phyloP scores from a whole-genome alignment of 1,140 invertebrate genomes.

The Ceratina australensis region DNA sequence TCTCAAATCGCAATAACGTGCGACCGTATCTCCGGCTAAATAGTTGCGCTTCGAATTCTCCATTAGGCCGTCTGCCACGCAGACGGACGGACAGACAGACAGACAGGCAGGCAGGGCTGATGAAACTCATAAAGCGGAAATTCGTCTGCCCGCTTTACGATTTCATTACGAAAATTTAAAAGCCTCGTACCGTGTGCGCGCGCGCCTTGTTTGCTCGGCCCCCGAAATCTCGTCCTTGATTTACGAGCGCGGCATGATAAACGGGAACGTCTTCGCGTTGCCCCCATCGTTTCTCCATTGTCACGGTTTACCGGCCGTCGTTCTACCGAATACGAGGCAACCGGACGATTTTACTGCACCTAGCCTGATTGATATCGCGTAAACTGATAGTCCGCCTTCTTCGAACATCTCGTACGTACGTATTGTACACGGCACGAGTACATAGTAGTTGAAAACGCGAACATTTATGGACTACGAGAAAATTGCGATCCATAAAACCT shows the following conservation, averaged over 20 bases:
- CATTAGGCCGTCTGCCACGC: slow-evolving; percentile 8
- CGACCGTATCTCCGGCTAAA: background rate
- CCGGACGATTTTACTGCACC: slow-evolving; percentile 8
- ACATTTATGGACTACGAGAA: slow-evolving; percentile 18
- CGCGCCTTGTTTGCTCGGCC: slow-evolving; percentile 20
- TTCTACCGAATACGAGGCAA: background rate
- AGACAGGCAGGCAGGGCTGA: background rate
- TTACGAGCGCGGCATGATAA: slow-evolving; percentile 22
- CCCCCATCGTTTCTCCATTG: slow-evolving; percentile 19
- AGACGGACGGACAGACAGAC: no score
- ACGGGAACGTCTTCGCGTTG: slow-evolving; percentile 25
- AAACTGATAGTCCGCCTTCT: background rate
- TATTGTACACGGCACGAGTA: no score
- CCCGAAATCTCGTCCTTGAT: slow-evolving; percentile 15
- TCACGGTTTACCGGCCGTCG: background rate
- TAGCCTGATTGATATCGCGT: background rate
- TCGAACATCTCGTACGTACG: background rate
- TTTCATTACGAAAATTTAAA: slow-evolving; percentile 31
- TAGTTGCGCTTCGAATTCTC: background rate
- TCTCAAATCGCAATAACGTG: no score
- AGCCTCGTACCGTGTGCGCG: background rate
- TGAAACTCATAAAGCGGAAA: slow-evolving; percentile 20
- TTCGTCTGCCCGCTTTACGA: slow-evolving; percentile 20
- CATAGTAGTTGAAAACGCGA: slow-evolving; percentile 22
- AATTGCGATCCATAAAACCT: slow-evolving; percentile 32